phyloP scores from a whole-genome alignment of 2,797 vertebrate species.

The Pangasius larnaudii region DNA sequence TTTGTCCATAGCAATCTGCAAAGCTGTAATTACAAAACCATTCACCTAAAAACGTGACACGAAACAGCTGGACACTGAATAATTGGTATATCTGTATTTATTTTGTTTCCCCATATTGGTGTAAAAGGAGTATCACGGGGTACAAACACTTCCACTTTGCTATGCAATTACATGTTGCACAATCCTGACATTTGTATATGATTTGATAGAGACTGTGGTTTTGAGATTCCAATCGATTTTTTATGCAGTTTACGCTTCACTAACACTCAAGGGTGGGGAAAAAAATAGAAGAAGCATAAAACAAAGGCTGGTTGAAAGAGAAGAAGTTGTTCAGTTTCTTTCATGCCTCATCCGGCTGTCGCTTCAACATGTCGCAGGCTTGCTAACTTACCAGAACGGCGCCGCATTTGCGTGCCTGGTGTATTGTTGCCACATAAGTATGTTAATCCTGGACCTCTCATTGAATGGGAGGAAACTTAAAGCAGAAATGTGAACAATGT shows the following conservation, averaged over 20 bases:
- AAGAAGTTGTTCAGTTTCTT: neutral
- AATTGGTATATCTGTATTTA: neutral
- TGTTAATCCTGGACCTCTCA: neutral
- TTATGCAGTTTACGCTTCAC: neutral
- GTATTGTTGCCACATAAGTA: neutral
- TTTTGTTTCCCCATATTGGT: no score
- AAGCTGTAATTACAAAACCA: neutral
- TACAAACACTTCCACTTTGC: neutral
- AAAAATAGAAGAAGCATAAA: neutral
- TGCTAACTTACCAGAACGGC: constrained; percentile 3
- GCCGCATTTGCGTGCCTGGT: neutral
- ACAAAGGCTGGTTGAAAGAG: neutral
- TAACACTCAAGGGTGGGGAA: neutral
- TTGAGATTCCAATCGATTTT: neutral
- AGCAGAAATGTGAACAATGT: constrained; percentile 13
- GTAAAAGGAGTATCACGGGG: neutral
- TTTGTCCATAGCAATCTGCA: neutral
- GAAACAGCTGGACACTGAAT: neutral
- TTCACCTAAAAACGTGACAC: neutral
- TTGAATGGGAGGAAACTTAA: neutral
- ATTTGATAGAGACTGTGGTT: neutral
- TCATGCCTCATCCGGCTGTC: neutral
- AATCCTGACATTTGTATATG: neutral
- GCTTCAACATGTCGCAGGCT: constrained; percentile 7
- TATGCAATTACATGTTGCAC: no score